Conservation (phyloP, 2,113 vertebrate species). For the Herpailurus yagouaroundi region DNA sequence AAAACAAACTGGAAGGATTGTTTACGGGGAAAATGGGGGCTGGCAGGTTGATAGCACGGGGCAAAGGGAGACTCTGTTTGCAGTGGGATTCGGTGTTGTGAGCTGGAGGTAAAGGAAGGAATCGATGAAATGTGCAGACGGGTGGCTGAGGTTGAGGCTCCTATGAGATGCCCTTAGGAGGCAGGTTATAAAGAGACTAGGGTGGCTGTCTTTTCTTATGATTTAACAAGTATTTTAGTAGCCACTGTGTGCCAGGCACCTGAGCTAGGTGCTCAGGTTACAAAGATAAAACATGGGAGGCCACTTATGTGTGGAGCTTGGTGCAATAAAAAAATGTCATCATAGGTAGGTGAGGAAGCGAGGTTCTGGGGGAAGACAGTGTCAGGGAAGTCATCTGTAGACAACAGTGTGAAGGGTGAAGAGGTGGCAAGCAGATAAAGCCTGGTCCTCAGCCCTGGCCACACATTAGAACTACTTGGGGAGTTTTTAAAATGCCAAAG, state of each 20-base stretch:
- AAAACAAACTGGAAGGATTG: background rate
- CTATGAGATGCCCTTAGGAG: background rate
- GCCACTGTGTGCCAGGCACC: background rate
- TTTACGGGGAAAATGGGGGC: background rate
- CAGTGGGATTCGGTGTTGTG: background rate
- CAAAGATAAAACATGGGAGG: background rate
- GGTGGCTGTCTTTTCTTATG: background rate
- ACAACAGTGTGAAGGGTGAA: background rate
- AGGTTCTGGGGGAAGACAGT: background rate
- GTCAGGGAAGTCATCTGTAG: background rate
- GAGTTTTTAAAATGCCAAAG: background rate
- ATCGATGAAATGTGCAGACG: rapidly evolving
- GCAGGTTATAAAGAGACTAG: background rate
- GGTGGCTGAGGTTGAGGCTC: background rate
- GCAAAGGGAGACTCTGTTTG: background rate
- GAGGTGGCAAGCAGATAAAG: background rate
- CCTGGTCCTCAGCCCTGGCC: background rate
- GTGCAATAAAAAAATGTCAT: background rate
- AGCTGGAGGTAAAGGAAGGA: background rate
- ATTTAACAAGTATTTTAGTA: background rate
- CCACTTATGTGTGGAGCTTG: background rate
- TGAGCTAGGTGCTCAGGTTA: background rate
- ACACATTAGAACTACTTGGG: background rate
- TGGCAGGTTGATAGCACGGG: background rate
- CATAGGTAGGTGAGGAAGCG: background rate